Base-by-base conservation (phyloP, 2,113 vertebrate genomes). In the Misgurnus mizolepis region DNA sequence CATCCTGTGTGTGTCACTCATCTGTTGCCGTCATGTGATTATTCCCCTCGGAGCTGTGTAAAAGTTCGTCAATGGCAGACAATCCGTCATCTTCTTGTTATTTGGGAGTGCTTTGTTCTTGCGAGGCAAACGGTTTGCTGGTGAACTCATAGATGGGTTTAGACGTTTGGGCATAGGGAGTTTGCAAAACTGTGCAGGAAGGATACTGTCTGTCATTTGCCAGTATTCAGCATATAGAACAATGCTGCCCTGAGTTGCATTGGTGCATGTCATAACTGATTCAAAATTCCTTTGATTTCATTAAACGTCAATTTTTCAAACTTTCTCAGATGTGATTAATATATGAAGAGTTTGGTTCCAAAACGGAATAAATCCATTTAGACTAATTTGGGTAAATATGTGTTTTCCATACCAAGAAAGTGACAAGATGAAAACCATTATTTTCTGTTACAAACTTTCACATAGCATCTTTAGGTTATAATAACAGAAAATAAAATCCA, bases 1-100 rank as follows among this genome's bases (percentile, higher is more conserved):
- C 86, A 88, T 92, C 91, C 90, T 89, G 90, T 90, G 81, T 85
- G 83, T 86, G 89, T 85, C 68, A 78, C 76, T 73, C 40, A 82
- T 55, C 73, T 84, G 86, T 85, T 79, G 71, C 68, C 85, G 86
- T 90, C 91, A 90, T 85, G 18, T 34, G 77, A 87, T 86, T 72
- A 11, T 50, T 77, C 67, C 79, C 74, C 41, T 75, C 76, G 49
- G 9, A 83, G 82, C 77, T 10, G 70, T 67, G 43, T 67, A 73
- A 69, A 56, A 65, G 65, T 43, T 17, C 65, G 12, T 70, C 76
- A 18, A 27, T 58, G 58, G 56, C 66, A 76, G 71, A 66, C 68
- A 39, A 53, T 60, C 76, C 55, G 58, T 85, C 76, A 75, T 80
- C 17, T 61, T 65, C 49, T 68, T 41, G 61, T 47, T 80, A 78